A percentile compares a stretch with the other conserved stretches of the same genome.
phyloP scores from a whole-genome alignment of 2,888 invertebrate species.

The Dysmachus trigonus region DNA sequence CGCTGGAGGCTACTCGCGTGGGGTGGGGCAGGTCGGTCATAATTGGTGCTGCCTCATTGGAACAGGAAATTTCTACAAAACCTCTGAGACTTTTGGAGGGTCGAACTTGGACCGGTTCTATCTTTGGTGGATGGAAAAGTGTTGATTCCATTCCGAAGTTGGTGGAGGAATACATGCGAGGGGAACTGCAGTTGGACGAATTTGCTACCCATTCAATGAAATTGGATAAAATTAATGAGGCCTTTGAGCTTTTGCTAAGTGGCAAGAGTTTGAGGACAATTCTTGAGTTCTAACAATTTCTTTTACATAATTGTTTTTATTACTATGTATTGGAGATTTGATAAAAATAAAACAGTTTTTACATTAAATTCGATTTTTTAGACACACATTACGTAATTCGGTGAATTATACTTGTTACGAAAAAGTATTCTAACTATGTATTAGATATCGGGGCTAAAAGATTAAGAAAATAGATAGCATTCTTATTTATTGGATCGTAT shows the following conservation, averaged over 20 bases:
- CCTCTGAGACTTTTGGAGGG: conserved; percentile 99
- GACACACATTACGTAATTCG: background rate
- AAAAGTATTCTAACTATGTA: too few relatives aligned
- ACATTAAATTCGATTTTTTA: background rate
- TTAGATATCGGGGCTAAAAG: too few relatives aligned
- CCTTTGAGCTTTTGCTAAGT: conserved; percentile 89
- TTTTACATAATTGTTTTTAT: background rate
- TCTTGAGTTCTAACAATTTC: conserved; percentile 62
- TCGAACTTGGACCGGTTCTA: conserved; percentile 94
- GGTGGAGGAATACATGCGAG: conserved; percentile 83
- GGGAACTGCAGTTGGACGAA: conserved; percentile 88
- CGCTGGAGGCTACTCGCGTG: conserved; percentile 90
- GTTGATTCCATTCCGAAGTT: conserved; percentile 91
- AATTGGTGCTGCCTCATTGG: conserved; percentile 95
- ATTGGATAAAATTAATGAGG: conserved; percentile 87
- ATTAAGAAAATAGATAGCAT: too few relatives aligned
- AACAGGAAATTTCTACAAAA: conserved; percentile 94
- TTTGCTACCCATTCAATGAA: conserved; percentile 87
- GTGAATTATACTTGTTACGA: too few relatives aligned
- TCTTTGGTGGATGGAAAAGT: conserved; percentile 97
- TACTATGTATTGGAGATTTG: background rate
- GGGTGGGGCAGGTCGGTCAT: conserved; percentile 97
- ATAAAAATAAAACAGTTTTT: background rate
- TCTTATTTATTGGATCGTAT: too few relatives aligned
- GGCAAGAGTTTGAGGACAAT: conserved; percentile 75